phyloP scores from a whole-genome alignment of 2,888 invertebrate species.

The Arrhopalites spinosus region DNA sequence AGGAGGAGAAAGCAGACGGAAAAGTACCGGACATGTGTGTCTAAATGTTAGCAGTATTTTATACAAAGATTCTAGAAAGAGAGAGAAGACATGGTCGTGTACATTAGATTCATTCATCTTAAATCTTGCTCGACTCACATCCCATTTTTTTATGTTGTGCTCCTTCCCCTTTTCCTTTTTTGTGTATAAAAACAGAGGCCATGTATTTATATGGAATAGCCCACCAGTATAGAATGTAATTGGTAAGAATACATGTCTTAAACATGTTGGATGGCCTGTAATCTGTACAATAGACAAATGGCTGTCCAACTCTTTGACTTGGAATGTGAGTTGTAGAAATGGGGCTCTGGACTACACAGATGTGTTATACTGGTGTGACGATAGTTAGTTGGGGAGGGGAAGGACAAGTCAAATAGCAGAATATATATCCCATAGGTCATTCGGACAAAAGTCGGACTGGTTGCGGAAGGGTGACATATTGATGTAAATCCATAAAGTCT shows the following conservation, averaged over 20 bases:
- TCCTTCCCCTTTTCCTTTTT: neutral
- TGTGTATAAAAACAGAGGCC: neutral
- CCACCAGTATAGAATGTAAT: neutral
- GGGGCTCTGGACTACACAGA: neutral
- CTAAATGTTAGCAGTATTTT: neutral
- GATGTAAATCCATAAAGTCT: conserved; percentile 12
- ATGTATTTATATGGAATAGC: neutral
- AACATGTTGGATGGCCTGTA: neutral
- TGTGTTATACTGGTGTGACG: too few relatives aligned
- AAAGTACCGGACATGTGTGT: conserved; percentile 10
- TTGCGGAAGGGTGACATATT: conserved; percentile 13
- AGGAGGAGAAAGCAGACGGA: neutral
- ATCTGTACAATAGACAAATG: conserved; percentile 13
- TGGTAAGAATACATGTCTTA: neutral
- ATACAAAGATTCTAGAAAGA: too few relatives aligned
- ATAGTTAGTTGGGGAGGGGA: neutral
- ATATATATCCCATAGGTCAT: conserved; percentile 8
- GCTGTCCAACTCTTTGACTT: neutral
- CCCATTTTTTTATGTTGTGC: neutral
- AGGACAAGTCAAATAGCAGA: neutral
- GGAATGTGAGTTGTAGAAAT: neutral
- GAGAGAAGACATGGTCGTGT: neutral
- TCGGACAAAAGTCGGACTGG: conserved; percentile 7
- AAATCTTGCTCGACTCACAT: neutral
- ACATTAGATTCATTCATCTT: conserved; percentile 14